phyloP scores from a whole-genome alignment of 1,140 invertebrate genomes.

The Capitella teleta region DNA sequence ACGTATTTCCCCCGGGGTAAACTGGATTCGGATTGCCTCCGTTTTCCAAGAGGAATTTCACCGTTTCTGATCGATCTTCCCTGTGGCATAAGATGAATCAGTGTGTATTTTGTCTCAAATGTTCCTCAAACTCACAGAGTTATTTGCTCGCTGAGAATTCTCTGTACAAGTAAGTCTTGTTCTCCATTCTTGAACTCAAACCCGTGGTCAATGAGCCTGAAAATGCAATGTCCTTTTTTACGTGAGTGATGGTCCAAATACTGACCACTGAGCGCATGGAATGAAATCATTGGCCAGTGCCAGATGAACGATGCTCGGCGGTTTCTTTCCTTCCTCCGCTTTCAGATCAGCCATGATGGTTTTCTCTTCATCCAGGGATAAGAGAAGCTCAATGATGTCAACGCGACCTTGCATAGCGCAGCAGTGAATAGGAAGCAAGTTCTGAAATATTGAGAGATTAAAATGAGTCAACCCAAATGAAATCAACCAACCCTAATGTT shows the following conservation, averaged over 20 bases:
- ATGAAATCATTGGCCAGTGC: slow-evolving; percentile 34
- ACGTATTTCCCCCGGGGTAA: slow-evolving; percentile 34
- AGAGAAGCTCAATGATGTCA: slow-evolving; percentile 30
- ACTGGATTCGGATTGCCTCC: slow-evolving; percentile 28
- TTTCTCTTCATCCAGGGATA: slow-evolving; percentile 21
- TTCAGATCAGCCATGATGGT: slow-evolving; percentile 22
- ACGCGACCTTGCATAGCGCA: slow-evolving; percentile 38
- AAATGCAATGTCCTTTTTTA: background rate
- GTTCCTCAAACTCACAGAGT: slow-evolving; percentile 25
- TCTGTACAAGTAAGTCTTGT: slow-evolving; percentile 26
- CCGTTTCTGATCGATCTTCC: slow-evolving; percentile 20
- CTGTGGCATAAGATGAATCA: slow-evolving; percentile 15
- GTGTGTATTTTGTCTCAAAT: no score
- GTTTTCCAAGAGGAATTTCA: slow-evolving; percentile 30
- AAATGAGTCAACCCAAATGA: no score
- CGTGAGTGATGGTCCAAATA: slow-evolving; percentile 11
- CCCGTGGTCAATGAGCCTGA: slow-evolving; percentile 32
- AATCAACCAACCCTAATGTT: slow-evolving; percentile 34
- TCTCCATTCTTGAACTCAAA: slow-evolving; percentile 35
- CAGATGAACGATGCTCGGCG: slow-evolving; percentile 30
- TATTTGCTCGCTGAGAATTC: slow-evolving; percentile 31
- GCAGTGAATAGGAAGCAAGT: slow-evolving; percentile 37
- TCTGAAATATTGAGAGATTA: slow-evolving; percentile 15
- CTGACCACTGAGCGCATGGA: slow-evolving; percentile 32
- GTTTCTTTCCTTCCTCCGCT: slow-evolving; percentile 22